Evolutionary conservation across 2,888 invertebrate genomes (phyloP).

Genomic region (Diarsia mendica): DNA sequence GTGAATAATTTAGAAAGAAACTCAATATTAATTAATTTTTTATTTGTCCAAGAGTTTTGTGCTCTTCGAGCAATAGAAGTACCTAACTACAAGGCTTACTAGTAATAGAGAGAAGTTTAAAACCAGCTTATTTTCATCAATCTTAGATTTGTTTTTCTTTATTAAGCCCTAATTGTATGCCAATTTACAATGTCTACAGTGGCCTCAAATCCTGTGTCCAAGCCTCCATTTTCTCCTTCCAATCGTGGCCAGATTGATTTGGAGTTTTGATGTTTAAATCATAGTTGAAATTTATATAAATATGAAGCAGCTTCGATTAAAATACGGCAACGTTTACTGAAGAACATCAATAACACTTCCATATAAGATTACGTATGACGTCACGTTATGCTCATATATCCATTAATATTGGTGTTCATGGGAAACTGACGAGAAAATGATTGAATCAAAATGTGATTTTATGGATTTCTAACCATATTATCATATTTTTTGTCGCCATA

Average conservation of each 20-base stretch:
- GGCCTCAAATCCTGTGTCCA: too few species aligned
- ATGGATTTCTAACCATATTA: slow-evolving; percentile 37
- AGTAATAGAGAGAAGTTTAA: neutral
- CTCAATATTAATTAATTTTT: too few species aligned
- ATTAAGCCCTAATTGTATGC: too few species aligned
- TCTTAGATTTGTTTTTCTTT: neutral
- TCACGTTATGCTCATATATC: slow-evolving; percentile 4
- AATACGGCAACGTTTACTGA: too few species aligned
- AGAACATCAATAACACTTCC: too few species aligned
- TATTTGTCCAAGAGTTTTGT: neutral
- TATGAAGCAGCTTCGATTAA: too few species aligned
- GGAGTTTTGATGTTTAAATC: neutral
- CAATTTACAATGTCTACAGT: too few species aligned
- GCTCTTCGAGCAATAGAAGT: neutral
- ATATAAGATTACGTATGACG: slow-evolving; percentile 8
- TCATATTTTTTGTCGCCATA: slow-evolving; percentile 28
- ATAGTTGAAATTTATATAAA: too few species aligned
- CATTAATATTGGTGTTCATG: too few species aligned
- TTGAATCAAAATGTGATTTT: slow-evolving; percentile 45
- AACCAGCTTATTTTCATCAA: neutral
- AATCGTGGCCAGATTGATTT: neutral
- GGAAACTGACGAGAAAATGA: slow-evolving; percentile 13
- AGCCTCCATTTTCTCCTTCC: neutral
- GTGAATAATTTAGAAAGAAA: too few species aligned
- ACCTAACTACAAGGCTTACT: neutral